phyloP scores from a whole-genome alignment of 1,140 invertebrate species.

The Latrodectus geometricus region DNA sequence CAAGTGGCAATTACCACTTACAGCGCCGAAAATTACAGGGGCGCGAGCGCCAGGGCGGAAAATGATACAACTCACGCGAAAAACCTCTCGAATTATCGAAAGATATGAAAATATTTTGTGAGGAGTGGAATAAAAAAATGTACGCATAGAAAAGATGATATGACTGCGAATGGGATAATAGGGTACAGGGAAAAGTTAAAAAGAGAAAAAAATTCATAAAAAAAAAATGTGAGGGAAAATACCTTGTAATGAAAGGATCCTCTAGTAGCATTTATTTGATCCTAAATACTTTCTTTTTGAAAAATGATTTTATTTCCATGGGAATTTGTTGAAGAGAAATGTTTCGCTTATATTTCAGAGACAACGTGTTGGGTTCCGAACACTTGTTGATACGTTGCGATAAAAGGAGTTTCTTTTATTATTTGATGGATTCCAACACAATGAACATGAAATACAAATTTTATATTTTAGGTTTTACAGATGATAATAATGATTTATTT shows the following conservation, averaged over 20 bases:
- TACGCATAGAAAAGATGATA: slow-evolving; percentile 28
- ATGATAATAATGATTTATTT: too few species aligned
- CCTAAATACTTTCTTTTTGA: slow-evolving; percentile 42
- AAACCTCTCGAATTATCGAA: slow-evolving; percentile 48
- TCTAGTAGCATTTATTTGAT: slow-evolving; percentile 51
- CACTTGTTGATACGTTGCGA: too few species aligned
- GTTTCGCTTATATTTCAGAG: too few species aligned
- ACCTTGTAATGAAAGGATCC: slow-evolving; percentile 43
- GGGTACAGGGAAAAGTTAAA: slow-evolving; percentile 1
- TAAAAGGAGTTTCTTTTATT: too few species aligned
- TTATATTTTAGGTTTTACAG: too few species aligned
- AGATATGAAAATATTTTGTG: slow-evolving; percentile 50
- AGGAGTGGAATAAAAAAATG: slow-evolving; percentile 3
- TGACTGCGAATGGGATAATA: slow-evolving; percentile 21
- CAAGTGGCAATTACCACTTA: slow-evolving; percentile 54
- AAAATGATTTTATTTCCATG: slow-evolving; percentile 15
- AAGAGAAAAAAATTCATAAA: background rate
- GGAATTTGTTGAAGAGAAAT: background rate
- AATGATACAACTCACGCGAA: slow-evolving; percentile 56
- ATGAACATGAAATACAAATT: too few species aligned
- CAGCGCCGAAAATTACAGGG: slow-evolving; percentile 54
- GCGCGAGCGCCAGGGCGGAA: slow-evolving; percentile 49
- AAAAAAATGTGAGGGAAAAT: background rate
- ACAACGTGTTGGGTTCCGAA: too few species aligned
- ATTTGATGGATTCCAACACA: too few species aligned